Conservation (phyloP, 2,797 vertebrate genomes). For the Diplodus puntazzo region DNA sequence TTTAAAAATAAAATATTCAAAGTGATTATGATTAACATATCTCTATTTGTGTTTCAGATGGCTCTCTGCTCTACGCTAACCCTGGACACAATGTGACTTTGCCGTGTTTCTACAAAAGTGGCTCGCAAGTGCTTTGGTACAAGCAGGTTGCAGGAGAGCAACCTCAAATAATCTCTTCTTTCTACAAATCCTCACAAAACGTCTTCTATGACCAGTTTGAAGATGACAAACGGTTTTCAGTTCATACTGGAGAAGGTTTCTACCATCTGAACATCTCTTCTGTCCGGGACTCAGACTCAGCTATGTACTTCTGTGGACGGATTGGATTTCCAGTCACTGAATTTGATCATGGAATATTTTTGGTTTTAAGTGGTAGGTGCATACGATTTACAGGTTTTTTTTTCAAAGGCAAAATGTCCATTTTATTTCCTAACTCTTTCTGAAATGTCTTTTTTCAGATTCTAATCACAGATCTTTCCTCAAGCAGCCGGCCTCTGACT, state of each 20-base stretch:
- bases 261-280: constrained; percentile 57
- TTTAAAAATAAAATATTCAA: too few species aligned
- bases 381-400: not conserved
- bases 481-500: constrained; percentile 37
- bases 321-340: not conserved
- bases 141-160: constrained; percentile 57
- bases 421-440: not conserved
- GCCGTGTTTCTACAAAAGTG: constrained; percentile 28
- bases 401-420: too few species aligned
- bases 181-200: constrained; percentile 16
- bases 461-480: constrained; percentile 29
- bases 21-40: too few species aligned
- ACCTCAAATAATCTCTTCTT: constrained; percentile 37
- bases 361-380: constrained; percentile 48
- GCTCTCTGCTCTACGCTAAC: constrained; percentile 34
- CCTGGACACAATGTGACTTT: constrained; percentile 57
- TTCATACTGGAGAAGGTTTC: not conserved
- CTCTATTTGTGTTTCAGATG: constrained; percentile 48
- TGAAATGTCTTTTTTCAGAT: constrained; percentile 37
- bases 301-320: constrained; percentile 59
- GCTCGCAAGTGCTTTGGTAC: constrained; percentile 57
- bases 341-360: constrained; percentile 33
- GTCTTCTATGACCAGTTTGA: constrained; percentile 29
- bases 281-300: constrained; percentile 49
- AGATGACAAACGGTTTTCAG: constrained; percentile 35